Evolutionary conservation across 37 sponge, comb jelly and placozoan genomes (phyloP).

Genomic region (Ephydatia muelleri): DNA sequence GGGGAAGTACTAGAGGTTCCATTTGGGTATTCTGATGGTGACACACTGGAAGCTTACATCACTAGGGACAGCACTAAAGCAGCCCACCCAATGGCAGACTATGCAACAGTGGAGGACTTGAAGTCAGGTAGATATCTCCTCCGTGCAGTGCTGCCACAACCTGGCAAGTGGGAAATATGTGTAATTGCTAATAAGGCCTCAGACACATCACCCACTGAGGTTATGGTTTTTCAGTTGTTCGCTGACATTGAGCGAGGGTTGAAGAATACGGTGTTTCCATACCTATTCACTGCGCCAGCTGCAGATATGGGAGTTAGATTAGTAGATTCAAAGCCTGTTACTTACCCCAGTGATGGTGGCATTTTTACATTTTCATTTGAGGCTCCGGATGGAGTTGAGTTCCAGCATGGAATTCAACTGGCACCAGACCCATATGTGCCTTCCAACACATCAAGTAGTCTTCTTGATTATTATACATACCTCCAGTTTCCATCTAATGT

Average conservation of each 20-base stretch:
- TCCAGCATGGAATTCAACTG: not conserved
- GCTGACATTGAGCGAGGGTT: slow-evolving; percentile 1
- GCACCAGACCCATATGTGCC: not conserved
- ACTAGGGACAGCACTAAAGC: not conserved
- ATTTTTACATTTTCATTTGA: not conserved
- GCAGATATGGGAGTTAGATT: not conserved
- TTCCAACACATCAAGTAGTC: not conserved
- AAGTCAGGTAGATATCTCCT: not conserved
- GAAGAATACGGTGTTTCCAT: not conserved
- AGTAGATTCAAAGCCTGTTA: not conserved
- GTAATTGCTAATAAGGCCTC: not conserved
- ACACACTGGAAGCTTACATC: not conserved
- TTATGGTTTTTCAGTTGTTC: slow-evolving; percentile 5
- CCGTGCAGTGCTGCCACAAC: slow-evolving; percentile 21
- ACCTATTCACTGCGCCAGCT: not conserved
- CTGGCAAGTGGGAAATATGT: slow-evolving; percentile 24
- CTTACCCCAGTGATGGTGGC: not conserved
- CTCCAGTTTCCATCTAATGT: not conserved
- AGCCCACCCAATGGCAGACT: not conserved
- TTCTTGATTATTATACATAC: slow-evolving; percentile 1
- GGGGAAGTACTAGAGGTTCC: slow-evolving; percentile 11
- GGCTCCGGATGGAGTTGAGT: not conserved
- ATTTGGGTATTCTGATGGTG: not conserved
- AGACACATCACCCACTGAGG: not conserved
- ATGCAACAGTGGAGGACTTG: not conserved